phyloP scores from a whole-genome alignment of 2,797 vertebrate species.

The Echiichthys vipera region DNA sequence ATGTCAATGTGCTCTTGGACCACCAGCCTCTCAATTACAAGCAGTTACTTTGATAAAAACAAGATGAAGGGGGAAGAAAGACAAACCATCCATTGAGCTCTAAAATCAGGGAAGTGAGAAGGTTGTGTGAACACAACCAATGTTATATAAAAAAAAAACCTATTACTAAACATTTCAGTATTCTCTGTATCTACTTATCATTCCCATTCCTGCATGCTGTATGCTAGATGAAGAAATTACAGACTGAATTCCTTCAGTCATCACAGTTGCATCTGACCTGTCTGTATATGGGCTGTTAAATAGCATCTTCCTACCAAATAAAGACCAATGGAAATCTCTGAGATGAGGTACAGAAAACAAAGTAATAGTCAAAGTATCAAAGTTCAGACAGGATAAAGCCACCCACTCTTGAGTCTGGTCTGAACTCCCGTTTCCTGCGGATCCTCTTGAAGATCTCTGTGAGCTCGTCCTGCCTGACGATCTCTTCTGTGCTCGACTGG shows the following conservation, averaged over 20 bases:
- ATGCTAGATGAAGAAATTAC: background rate
- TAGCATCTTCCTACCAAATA: background rate
- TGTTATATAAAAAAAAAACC: background rate
- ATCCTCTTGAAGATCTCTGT: slow-evolving; percentile 99
- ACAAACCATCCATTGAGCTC: slow-evolving; percentile 18
- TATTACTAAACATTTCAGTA: background rate
- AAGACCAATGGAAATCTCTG: background rate
- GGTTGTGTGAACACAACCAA: background rate
- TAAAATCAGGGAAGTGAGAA: background rate
- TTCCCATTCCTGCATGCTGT: background rate
- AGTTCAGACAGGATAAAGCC: background rate
- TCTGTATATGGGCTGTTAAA: background rate
- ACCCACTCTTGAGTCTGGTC: slow-evolving; percentile 92
- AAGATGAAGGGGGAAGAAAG: slow-evolving; percentile 17
- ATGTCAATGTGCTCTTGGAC: too few species aligned
- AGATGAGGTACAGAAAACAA: background rate
- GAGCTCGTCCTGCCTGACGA: slow-evolving; percentile 91
- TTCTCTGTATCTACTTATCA: background rate
- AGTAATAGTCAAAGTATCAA: background rate
- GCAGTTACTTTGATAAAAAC: slow-evolving; percentile 36
- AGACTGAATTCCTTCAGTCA: too few species aligned
- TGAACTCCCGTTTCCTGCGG: slow-evolving; percentile 97
- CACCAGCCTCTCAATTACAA: slow-evolving; percentile 21
- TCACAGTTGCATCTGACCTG: background rate
- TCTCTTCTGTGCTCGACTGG: slow-evolving; percentile 84